These are phyloP conservation scores for Albula goreensis DNA, from an alignment of 2,113 vertebrate genomes.

Conservation along the genomic window DNA sequence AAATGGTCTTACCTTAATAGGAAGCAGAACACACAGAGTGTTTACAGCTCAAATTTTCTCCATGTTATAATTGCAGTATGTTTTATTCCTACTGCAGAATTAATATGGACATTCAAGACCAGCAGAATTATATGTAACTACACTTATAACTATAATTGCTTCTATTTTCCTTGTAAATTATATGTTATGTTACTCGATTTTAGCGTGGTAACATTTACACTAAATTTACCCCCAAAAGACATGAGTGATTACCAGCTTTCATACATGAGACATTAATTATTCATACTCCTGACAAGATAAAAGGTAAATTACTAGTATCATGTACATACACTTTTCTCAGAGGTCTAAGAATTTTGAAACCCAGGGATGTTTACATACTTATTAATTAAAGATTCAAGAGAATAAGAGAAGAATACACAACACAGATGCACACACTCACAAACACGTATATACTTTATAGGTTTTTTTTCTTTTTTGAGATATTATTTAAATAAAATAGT, in stretches of 20 bases:
- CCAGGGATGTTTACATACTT: background rate
- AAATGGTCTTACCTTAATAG: background rate
- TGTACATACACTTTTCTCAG: background rate
- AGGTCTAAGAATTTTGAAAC: background rate
- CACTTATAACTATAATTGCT: background rate
- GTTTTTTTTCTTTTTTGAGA: too few species aligned
- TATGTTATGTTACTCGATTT: background rate
- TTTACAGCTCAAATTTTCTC: background rate
- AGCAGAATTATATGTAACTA: background rate
- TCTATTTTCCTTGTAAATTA: background rate
- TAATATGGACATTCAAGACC: background rate
- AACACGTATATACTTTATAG: too few species aligned
- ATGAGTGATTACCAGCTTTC: background rate
- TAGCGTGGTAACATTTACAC: background rate
- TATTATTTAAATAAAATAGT: too few species aligned
- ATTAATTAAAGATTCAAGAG: background rate
- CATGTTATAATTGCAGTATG: background rate
- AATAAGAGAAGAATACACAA: background rate
- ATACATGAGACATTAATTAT: background rate
- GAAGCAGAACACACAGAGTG: background rate
- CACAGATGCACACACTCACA: too few species aligned
- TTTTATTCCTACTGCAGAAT: background rate
- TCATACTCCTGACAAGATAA: background rate
- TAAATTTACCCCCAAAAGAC: background rate
- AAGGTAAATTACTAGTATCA: background rate